phyloP scores from a whole-genome alignment of 2,797 vertebrate genomes.

The Saxicola maurus region DNA sequence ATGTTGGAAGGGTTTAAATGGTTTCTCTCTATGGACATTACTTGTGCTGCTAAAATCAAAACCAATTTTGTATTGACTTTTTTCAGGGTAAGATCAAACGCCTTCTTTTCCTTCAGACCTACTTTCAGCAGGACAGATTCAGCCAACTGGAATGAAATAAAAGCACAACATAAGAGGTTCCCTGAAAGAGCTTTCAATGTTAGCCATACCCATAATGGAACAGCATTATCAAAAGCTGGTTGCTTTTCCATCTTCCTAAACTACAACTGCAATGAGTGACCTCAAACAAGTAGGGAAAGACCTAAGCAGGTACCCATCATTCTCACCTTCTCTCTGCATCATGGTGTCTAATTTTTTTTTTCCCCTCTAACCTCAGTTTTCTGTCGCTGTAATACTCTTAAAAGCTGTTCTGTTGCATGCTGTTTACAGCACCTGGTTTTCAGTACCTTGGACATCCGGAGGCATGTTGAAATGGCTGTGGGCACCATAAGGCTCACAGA shows the following conservation, averaged over 20 bases:
- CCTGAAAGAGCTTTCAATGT: neutral
- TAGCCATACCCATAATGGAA: rapidly evolving
- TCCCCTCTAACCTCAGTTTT: neutral
- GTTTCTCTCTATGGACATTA: neutral
- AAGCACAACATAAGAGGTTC: neutral
- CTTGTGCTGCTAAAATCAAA: neutral
- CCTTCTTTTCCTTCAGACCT: constrained; percentile 2
- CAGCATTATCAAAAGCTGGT: neutral
- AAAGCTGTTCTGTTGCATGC: neutral
- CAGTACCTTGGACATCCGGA: neutral
- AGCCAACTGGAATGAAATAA: constrained; percentile 1
- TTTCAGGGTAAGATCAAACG: constrained; percentile 29
- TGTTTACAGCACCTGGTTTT: neutral
- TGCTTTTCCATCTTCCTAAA: neutral
- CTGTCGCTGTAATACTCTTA: neutral
- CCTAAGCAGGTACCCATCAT: neutral
- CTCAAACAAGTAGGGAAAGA: neutral
- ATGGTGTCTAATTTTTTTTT: neutral
- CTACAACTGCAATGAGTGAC: neutral
- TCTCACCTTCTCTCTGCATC: neutral
- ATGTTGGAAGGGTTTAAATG: neutral
- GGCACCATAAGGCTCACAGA: neutral
- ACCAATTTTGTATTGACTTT: neutral
- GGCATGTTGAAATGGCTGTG: neutral
- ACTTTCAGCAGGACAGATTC: neutral